These are phyloP conservation scores for Narcine bancroftii DNA, from an alignment of 2,113 vertebrate genomes.

Conservation along the genomic window DNA sequence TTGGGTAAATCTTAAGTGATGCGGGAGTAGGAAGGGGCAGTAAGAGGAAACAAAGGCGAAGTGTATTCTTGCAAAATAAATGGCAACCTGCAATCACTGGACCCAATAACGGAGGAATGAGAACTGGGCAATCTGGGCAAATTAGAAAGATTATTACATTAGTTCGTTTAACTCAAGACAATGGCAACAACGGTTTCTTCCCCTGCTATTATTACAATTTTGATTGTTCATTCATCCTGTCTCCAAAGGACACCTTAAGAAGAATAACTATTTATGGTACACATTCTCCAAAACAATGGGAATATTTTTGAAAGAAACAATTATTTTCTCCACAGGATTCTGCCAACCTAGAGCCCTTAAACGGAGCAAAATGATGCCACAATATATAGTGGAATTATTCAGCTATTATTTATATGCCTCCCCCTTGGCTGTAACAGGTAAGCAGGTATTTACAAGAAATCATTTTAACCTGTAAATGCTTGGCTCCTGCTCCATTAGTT, in stretches of 20 bases:
- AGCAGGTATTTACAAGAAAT: neutral
- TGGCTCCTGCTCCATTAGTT: neutral
- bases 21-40: too few relatives aligned
- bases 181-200: neutral
- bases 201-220: neutral
- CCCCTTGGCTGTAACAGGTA: neutral
- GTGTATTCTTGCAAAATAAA: neutral
- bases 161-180: slow-evolving; percentile 8
- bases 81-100: neutral
- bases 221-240: neutral
- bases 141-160: neutral
- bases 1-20: too few relatives aligned
- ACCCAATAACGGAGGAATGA: neutral
- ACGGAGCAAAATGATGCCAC: neutral
- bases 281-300: slow-evolving; percentile 1
- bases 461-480: neutral
- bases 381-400: neutral
- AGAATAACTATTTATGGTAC: slow-evolving; percentile 9
- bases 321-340: neutral
- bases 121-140: neutral
- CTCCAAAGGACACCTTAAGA: neutral
- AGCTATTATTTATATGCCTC: neutral
- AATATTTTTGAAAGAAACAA: slow-evolving; percentile 19
- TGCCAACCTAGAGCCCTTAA: neutral
- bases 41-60: neutral